Base-by-base conservation (phyloP, 2,888 invertebrate species). In the Matsumyia berberina region DNA sequence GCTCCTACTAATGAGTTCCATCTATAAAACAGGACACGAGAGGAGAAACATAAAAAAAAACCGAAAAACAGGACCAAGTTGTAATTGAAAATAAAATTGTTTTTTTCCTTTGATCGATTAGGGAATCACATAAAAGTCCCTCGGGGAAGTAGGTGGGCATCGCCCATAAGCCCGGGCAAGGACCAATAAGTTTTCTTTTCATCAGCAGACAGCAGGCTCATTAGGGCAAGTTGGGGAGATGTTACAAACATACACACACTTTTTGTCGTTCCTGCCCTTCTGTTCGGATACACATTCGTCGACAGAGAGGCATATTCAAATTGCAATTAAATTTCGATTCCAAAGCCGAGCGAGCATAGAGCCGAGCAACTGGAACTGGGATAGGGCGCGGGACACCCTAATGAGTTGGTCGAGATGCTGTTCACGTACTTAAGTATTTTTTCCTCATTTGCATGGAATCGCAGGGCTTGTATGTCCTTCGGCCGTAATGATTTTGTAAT, bases 71-170 rank as follows among this genome's bases (percentile, higher is more conserved):
- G 64, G 49, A 57, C 76, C 33, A 58, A 77, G 57, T 78, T 78
- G 82, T 82, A 82, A 82, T 82, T 82, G 78, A 78, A 82, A 82
- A 82, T 78, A 66, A 82, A 78, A 82, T 78, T 78, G 70, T 82
- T 73, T 73, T 69, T 33, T 66, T 66, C 35, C 64, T 72, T 72
- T 72, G 78, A 82, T 82, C 82, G 78, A 82, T 82, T 60, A 31
- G 60, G 37, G 77, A 67, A 74, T 67, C 55, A 17, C 33, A 69
- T 62, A 74, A 58, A 67, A 31, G 53, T 62, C 35, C 29, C 53
- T 12, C 8, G 44, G 11, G 39, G 17, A 31, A 35, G 7, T 31
- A 12, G 29, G n/a, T 39, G 9, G 37, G 31, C 7, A 19, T 19
- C 12, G 15, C 15, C 39, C 42, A 44, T 44, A 15, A 24, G 58